Conservation (phyloP, 2,113 vertebrate species). For the Pandion haliaetus region DNA sequence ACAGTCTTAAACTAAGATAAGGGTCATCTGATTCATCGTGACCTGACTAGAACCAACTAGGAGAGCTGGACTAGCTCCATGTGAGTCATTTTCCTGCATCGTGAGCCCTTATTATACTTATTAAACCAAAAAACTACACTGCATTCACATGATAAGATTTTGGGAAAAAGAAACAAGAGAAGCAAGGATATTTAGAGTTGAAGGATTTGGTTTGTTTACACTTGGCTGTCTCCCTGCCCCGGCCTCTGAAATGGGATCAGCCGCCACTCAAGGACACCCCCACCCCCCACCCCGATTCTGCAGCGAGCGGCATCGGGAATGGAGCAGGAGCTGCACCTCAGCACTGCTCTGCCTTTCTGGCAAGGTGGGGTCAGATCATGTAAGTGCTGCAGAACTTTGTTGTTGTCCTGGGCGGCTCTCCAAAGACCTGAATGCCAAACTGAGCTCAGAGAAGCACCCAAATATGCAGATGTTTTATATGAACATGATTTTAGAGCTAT, state of each 20-base stretch:
- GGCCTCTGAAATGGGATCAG: neutral
- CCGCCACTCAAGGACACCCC: rapidly evolving
- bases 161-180: neutral
- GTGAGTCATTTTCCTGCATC: conserved; percentile 69
- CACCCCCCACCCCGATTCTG: rapidly evolving
- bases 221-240: neutral
- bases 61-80: conserved; percentile 57
- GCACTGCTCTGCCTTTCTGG: neutral
- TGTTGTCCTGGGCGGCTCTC: neutral
- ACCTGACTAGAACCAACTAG: conserved; percentile 61
- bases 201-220: neutral
- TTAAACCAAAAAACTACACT: conserved; percentile 44
- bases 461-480: neutral
- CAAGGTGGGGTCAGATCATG: neutral
- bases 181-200: neutral
- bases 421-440: neutral
- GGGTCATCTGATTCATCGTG: conserved; percentile 62
- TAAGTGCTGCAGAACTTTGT: neutral
- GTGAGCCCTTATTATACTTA: conserved; percentile 63
- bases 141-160: conserved; percentile 27
- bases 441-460: neutral
- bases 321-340: neutral
- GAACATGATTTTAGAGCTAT: neutral
- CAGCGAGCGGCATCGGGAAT: neutral
- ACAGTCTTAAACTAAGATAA: conserved; percentile 42